Base-by-base conservation (phyloP, 2,113 vertebrate species). In the Mesocricetus auratus region DNA sequence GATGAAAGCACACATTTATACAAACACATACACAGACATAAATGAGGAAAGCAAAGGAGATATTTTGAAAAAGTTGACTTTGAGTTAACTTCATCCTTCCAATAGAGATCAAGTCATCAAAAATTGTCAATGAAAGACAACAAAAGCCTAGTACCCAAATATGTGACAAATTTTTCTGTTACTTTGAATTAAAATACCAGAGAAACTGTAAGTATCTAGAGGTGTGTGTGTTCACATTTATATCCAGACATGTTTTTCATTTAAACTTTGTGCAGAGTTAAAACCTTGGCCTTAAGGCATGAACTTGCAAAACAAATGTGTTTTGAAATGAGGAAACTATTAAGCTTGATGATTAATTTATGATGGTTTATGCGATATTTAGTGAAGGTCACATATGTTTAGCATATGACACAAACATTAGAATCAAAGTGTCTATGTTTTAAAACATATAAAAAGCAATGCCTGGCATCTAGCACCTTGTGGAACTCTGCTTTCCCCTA, bases 321-420 rank as follows among this genome's bases (percentile, higher is more conserved):
- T 97, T 97, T 95, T 91, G 91, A 96, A 98, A 98, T 97, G 19
- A 97, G 97, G 97, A 97, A 98, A 91, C 86, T 71, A 97, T 97
- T 98, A 97, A 95, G 62, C 71, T 66, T 95, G 95, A 95, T 24
- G 56, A 96, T 97, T 93, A 98, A 97, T 97, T 96, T 98, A 97
- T 95, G 90, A 82, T 90, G 53, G 75, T 64, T 97, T 96, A 93
- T 73, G 86, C 82, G 77, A 88, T 95, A 94, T 88, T 97, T 97
- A 94, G 94, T 74, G 96, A 94, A 96, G 96, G 93, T 96, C 97
- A 97, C 97, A 98, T 96, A 86, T 98, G 97, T 94, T 96, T 89
- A 97, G 73, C 97, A 97, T 82, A 97, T 97, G 97, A 97, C 90
- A 95, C 13, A 92, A 83, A 92, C 86, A 68, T 94, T 93, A 78